Conservation (phyloP, 2,797 vertebrate species). For the Anabas testudineus region DNA sequence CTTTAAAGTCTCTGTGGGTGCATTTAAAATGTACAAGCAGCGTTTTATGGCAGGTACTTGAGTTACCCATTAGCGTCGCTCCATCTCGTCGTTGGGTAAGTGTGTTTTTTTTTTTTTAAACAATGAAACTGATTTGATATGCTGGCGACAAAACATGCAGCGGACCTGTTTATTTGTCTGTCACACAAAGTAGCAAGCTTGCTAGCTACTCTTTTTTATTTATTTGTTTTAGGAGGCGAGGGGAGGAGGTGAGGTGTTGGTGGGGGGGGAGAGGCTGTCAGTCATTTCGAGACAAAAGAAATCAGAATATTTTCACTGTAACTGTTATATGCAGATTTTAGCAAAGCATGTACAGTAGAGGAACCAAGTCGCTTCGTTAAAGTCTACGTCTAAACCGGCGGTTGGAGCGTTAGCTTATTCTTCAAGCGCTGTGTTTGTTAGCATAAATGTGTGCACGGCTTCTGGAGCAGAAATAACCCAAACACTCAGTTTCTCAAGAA, state of each 20-base stretch:
- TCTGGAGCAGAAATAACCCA: slow-evolving; percentile 53
- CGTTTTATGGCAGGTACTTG: slow-evolving; percentile 35
- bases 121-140: slow-evolving; percentile 8
- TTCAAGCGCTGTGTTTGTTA: slow-evolving; percentile 41
- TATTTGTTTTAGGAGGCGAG: background rate
- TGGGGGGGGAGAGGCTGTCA: slow-evolving; percentile 12
- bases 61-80: slow-evolving; percentile 10
- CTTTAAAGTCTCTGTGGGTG: slow-evolving; percentile 61
- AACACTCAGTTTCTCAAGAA: slow-evolving; percentile 55
- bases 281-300: slow-evolving; percentile 68
- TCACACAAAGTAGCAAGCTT: slow-evolving; percentile 84
- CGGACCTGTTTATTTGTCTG: slow-evolving; percentile 85
- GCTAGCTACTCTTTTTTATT: slow-evolving; percentile 72
- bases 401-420: slow-evolving; percentile 69
- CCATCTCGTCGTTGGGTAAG: slow-evolving; percentile 56
- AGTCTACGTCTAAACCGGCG: slow-evolving; percentile 25
- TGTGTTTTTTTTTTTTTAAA: slow-evolving; percentile 9
- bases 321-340: background rate
- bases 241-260: slow-evolving; percentile 21
- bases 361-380: slow-evolving; percentile 21
- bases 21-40: slow-evolving; percentile 49
- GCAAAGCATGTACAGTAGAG: background rate
- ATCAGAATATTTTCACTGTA: slow-evolving; percentile 37
- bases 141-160: slow-evolving; percentile 63
- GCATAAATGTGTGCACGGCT: slow-evolving; percentile 13